Conservation (phyloP, 2,797 vertebrate species). For the Lithobates sylvaticus region DNA sequence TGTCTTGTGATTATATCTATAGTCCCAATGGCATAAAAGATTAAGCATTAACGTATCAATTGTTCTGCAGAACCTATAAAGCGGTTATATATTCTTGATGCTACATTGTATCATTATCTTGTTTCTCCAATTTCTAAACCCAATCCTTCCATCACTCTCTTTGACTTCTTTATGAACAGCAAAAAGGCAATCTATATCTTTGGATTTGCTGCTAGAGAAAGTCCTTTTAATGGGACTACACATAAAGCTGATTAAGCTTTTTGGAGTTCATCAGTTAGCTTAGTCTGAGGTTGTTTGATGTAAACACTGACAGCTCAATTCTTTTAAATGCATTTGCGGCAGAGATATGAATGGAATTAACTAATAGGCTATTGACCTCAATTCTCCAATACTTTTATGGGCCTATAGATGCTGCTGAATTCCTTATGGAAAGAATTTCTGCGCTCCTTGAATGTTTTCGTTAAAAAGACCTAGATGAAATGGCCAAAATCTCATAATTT, state of each 20-base stretch:
- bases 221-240: slow-evolving; percentile 48
- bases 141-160: slow-evolving; percentile 21
- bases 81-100: background rate
- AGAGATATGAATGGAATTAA: slow-evolving; percentile 58
- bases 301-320: slow-evolving; percentile 61
- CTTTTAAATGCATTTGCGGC: slow-evolving; percentile 60
- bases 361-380: slow-evolving; percentile 63
- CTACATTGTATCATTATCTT: slow-evolving; percentile 27
- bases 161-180: slow-evolving; percentile 22
- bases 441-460: too few species aligned
- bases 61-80: background rate
- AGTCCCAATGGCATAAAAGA: too few species aligned
- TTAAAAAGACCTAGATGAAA: too few species aligned
- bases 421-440: slow-evolving; percentile 18
- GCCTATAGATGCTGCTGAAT: slow-evolving; percentile 30
- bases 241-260: slow-evolving; percentile 57
- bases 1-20: too few species aligned
- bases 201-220: slow-evolving; percentile 47
- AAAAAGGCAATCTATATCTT: slow-evolving; percentile 38
- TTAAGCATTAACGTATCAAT: background rate
- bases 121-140: slow-evolving; percentile 20
- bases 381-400: slow-evolving; percentile 46
- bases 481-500: too few species aligned
- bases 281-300: slow-evolving; percentile 52
- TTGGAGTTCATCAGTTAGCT: slow-evolving; percentile 56